Conservation (phyloP, 1,140 invertebrate genomes). For the Drosophila guanche region DNA sequence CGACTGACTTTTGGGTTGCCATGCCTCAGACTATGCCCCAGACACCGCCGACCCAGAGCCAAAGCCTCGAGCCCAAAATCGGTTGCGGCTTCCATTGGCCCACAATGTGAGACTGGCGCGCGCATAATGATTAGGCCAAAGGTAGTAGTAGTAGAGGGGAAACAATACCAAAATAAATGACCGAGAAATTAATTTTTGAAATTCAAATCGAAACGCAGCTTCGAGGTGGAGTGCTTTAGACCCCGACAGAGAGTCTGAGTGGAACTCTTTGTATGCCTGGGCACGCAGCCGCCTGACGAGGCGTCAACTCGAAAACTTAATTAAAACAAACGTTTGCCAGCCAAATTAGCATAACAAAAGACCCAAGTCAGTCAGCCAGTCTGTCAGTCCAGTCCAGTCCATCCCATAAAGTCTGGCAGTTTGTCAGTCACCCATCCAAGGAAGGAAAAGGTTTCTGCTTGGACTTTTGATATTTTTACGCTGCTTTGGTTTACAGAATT, state of each 20-base stretch:
- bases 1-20: slow-evolving; percentile 24
- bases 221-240: slow-evolving; percentile 25
- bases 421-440: too few relatives aligned
- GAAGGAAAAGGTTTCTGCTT: slow-evolving; percentile 44
- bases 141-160: slow-evolving; percentile 13
- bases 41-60: too few relatives aligned
- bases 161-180: slow-evolving; percentile 41
- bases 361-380: slow-evolving; percentile 47
- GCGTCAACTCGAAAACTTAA: slow-evolving; percentile 66
- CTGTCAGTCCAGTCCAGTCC: slow-evolving; percentile 19
- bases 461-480: slow-evolving; percentile 60
- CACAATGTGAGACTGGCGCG: slow-evolving; percentile 46
- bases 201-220: slow-evolving; percentile 61
- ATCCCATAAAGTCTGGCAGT: slow-evolving; percentile 36
- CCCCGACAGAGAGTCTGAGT: slow-evolving; percentile 35
- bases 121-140: slow-evolving; percentile 57
- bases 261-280: slow-evolving; percentile 58
- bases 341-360: slow-evolving; percentile 77
- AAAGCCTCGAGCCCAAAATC: too few relatives aligned
- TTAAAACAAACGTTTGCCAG: slow-evolving; percentile 79
- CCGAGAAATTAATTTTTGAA: slow-evolving; percentile 55
- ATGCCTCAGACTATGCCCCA: slow-evolving; percentile 1
- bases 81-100: slow-evolving; percentile 16
- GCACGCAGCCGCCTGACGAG: slow-evolving; percentile 20
- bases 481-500: slow-evolving; percentile 51